Evolutionary conservation across 2,113 vertebrate genomes (phyloP).

Genomic region (Phoenicopterus ruber): DNA sequence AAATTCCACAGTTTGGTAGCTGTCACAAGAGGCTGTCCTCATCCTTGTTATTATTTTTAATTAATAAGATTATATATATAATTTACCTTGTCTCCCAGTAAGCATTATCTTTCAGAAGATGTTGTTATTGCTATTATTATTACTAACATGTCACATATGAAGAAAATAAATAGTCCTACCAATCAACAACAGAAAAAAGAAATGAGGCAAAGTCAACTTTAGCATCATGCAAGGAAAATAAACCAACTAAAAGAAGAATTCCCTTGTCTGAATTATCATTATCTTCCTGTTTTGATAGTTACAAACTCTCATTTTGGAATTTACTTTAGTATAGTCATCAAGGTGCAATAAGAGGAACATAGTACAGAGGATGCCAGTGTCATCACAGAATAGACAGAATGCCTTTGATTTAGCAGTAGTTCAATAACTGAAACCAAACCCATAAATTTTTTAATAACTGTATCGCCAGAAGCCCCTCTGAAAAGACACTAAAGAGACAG

Average conservation of each 20-base stretch:
- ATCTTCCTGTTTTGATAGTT: not conserved
- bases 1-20: not conserved
- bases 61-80: not conserved
- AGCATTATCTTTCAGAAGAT: not conserved
- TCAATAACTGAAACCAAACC: conserved; percentile 29
- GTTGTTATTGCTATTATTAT: not conserved
- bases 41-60: not conserved
- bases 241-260: not conserved
- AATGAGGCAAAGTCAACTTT: not conserved
- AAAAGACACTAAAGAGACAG: conserved; percentile 18
- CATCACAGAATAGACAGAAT: not conserved
- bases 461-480: not conserved
- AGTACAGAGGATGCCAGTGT: not conserved
- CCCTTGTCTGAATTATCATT: not conserved
- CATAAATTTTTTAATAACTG: not conserved
- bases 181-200: not conserved
- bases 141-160: not conserved
- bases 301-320: not conserved
- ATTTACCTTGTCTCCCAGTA: not conserved
- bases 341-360: not conserved
- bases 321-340: not conserved
- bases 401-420: not conserved
- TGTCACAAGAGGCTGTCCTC: not conserved
- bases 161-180: not conserved
- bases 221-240: not conserved